These are phyloP conservation scores for Pseudonaja textilis DNA, from an alignment of 2,113 vertebrate genomes.

Conservation along the genomic window DNA sequence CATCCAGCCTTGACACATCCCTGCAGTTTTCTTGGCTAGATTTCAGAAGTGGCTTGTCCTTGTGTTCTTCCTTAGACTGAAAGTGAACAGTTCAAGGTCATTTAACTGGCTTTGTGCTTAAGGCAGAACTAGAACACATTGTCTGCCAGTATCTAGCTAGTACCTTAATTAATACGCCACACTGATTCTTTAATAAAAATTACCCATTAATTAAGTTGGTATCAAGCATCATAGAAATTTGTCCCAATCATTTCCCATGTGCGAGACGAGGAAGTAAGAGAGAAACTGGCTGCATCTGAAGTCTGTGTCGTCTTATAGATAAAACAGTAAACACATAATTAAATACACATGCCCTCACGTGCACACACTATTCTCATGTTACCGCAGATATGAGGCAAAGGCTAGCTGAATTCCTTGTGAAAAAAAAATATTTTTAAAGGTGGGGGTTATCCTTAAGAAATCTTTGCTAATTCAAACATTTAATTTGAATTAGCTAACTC, in stretches of 20 bases:
- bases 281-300: background rate
- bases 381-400: background rate
- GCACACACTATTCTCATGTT: background rate
- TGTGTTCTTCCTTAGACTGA: background rate
- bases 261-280: background rate
- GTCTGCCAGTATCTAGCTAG: background rate
- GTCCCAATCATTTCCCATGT: background rate
- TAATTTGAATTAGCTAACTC: background rate
- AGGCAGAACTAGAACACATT: background rate
- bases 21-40: background rate
- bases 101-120: background rate
- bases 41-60: background rate
- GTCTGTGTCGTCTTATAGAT: background rate
- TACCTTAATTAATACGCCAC: background rate
- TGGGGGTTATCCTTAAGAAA: accelerated
- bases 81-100: background rate
- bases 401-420: background rate
- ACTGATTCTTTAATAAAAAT: background rate
- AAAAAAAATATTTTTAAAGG: background rate
- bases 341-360: background rate
- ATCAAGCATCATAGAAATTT: background rate
- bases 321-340: background rate
- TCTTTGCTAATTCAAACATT: background rate
- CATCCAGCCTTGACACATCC: background rate
- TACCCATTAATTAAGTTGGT: background rate